phyloP scores from a whole-genome alignment of 1,140 invertebrate genomes.

The Gryon sp. region DNA sequence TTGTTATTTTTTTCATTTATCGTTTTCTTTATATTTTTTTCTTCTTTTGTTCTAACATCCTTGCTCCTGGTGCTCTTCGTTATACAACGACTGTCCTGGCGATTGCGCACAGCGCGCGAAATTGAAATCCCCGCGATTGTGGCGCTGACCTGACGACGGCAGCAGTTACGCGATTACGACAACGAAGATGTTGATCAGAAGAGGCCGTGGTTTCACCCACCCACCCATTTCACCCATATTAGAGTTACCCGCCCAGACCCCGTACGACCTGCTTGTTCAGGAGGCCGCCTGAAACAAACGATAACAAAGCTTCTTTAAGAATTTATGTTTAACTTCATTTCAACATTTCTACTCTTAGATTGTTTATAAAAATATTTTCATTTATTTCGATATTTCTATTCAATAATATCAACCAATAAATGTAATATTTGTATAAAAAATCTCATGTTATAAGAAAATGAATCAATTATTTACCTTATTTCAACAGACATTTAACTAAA shows the following conservation, averaged over 20 bases:
- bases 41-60: slow-evolving; percentile 56
- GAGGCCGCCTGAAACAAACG: slow-evolving; percentile 76
- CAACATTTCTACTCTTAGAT: slow-evolving; percentile 1
- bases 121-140: slow-evolving; percentile 57
- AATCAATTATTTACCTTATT: no score
- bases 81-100: slow-evolving; percentile 62
- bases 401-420: no score
- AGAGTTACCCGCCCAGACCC: slow-evolving; percentile 78
- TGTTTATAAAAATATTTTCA: no score
- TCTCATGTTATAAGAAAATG: no score
- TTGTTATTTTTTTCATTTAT: slow-evolving; percentile 38
- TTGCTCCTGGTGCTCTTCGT: slow-evolving; percentile 63
- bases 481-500: no score
- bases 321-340: background rate
- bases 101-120: slow-evolving; percentile 47
- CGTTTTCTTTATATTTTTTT: slow-evolving; percentile 26
- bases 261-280: slow-evolving; percentile 76
- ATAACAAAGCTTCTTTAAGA: slow-evolving; percentile 23
- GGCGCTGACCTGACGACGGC: slow-evolving; percentile 65
- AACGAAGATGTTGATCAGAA: slow-evolving; percentile 78
- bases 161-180: slow-evolving; percentile 76
- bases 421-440: no score
- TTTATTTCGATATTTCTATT: no score
- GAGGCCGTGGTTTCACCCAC: slow-evolving; percentile 82
- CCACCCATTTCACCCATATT: slow-evolving; percentile 79